Percentiles rank a stretch among this genome's conserved stretches.
Evolutionary conservation across 2,797 vertebrate genomes (phyloP).

Genomic region (Enteromius radiatus): DNA sequence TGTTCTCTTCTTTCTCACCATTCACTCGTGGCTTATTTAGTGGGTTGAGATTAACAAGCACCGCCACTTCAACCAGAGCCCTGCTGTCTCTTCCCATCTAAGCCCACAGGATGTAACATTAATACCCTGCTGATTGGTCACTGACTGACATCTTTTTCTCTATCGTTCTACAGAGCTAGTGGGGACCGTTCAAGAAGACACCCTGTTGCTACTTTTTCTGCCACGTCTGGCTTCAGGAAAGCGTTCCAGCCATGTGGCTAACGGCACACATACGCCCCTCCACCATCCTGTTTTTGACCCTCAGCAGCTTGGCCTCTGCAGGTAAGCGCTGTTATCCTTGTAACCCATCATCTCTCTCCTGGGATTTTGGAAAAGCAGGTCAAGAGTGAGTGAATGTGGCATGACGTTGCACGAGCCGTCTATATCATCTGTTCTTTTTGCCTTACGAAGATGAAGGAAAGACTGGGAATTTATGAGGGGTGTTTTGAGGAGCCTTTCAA

Average conservation of each 20-base stretch:
- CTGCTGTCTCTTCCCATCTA: conserved; percentile 69
- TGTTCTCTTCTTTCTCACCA: not conserved
- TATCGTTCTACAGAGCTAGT: conserved; percentile 39
- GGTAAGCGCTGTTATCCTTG: conserved; percentile 68
- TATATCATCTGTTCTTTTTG: conserved; percentile 35
- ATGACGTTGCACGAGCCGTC: conserved; percentile 14
- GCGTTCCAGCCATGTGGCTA: conserved; percentile 13
- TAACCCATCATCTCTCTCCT: conserved; percentile 15
- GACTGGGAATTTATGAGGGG: conserved; percentile 30
- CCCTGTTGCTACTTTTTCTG: conserved; percentile 16
- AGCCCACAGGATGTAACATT: conserved; percentile 52
- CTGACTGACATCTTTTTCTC: conserved; percentile 57
- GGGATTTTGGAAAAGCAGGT: conserved; percentile 18
- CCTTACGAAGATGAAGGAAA: conserved; percentile 29
- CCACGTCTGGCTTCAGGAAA: conserved; percentile 24
- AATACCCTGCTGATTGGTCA: conserved; percentile 58
- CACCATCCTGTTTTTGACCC: conserved; percentile 66
- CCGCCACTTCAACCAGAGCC: conserved; percentile 55
- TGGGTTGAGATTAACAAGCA: conserved; percentile 63
- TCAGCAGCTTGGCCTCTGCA: conserved; percentile 70
- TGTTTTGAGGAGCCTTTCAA: conserved; percentile 16
- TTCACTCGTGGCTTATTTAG: conserved; percentile 54
- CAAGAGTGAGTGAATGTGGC: conserved; percentile 37
- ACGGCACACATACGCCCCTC: conserved; percentile 66
- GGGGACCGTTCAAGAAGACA: conserved; percentile 29